Conservation (phyloP, 2,113 vertebrate genomes). For the Tapirus terrestris region DNA sequence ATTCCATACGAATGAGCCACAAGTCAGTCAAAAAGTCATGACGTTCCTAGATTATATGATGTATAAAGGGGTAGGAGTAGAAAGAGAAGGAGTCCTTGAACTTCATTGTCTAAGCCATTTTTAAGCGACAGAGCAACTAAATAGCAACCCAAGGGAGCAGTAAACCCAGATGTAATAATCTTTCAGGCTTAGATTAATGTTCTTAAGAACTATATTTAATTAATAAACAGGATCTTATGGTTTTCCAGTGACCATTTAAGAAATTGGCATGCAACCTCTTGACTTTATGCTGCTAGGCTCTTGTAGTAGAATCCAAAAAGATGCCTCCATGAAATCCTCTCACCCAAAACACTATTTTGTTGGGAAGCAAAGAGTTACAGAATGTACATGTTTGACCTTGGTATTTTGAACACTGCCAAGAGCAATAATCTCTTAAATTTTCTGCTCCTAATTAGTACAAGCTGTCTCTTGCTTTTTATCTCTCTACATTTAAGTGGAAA, state of each 20-base stretch:
- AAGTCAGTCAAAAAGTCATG: background rate
- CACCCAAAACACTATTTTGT: background rate
- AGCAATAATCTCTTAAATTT: conserved; percentile 80
- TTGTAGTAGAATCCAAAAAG: background rate
- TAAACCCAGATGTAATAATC: background rate
- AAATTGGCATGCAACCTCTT: background rate
- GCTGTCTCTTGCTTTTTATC: conserved; percentile 79
- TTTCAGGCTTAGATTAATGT: conserved; percentile 38
- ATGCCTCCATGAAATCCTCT: background rate
- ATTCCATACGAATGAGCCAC: background rate
- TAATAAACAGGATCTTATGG: conserved; percentile 29
- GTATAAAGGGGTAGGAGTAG: background rate
- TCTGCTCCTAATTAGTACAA: conserved; percentile 78
- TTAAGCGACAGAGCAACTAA: background rate
- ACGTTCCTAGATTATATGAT: background rate
- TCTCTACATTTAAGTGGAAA: conserved; percentile 77
- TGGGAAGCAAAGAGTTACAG: conserved; percentile 28
- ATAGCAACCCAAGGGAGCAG: background rate
- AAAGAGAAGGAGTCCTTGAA: conserved; percentile 36
- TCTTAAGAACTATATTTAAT: conserved; percentile 26
- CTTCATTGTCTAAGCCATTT: background rate
- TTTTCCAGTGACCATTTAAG: conserved; percentile 44
- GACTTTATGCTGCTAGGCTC: background rate
- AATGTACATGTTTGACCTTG: conserved; percentile 70
- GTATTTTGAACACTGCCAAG: conserved; percentile 77